Conservation (phyloP, 2,797 vertebrate genomes). For the Lacerta viridis region DNA sequence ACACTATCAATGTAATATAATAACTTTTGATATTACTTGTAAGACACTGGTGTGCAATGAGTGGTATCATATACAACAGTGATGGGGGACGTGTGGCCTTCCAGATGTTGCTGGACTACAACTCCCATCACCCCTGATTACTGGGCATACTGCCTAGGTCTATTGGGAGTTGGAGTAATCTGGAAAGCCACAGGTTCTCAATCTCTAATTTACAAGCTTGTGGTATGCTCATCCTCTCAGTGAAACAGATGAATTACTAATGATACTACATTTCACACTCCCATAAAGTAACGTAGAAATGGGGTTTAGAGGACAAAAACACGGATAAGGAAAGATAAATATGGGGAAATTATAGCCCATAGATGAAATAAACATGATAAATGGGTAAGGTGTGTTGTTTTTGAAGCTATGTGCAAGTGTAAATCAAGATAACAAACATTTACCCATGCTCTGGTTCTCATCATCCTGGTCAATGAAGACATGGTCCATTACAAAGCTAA, state of each 20-base stretch:
- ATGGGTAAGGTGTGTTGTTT: background rate
- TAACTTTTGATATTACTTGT: background rate
- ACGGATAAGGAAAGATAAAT: background rate
- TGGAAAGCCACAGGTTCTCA: background rate
- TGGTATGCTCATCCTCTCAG: no score
- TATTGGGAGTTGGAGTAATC: background rate
- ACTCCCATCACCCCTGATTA: no score
- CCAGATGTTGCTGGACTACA: no score
- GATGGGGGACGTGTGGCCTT: no score
- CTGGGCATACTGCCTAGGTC: no score
- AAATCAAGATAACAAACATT: slow-evolving; percentile 52
- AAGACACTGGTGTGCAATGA: background rate
- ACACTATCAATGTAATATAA: background rate
- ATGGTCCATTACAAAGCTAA: slow-evolving; percentile 98
- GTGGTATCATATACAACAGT: no score
- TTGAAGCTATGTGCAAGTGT: background rate
- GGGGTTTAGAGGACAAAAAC: background rate
- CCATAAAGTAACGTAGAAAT: background rate
- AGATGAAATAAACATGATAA: background rate
- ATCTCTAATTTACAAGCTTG: background rate
- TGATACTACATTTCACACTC: background rate
- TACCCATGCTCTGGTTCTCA: slow-evolving; percentile 99
- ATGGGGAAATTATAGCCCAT: background rate
- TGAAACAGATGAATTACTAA: slow-evolving; percentile 4
- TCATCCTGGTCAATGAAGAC: slow-evolving; percentile 99